Evolutionary conservation across 2,113 vertebrate species (phyloP).

Genomic region (Scatophagus argus): DNA sequence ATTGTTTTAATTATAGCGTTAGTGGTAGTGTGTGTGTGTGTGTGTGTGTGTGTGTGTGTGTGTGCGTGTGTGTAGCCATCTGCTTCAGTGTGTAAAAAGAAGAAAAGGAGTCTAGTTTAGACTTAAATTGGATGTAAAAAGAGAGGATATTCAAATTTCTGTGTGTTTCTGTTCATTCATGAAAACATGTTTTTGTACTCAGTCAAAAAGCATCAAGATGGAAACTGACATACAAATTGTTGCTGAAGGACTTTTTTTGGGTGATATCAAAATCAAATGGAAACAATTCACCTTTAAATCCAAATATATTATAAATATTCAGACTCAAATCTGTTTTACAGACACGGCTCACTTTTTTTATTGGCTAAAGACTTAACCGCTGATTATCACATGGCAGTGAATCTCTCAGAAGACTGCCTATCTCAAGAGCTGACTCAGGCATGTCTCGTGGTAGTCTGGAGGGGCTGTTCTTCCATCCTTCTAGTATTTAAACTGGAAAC

Average conservation of each 20-base stretch:
- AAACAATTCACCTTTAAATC: background rate
- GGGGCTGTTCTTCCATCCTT: background rate
- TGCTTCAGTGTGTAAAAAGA: background rate
- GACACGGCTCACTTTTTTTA: background rate
- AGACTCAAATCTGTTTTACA: background rate
- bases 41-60: conserved; percentile 13
- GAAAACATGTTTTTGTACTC: background rate
- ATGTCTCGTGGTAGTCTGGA: background rate
- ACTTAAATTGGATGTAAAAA: conserved; percentile 31
- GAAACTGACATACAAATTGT: background rate
- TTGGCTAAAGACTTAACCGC: background rate
- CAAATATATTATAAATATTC: background rate
- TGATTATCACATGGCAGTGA: conserved; percentile 13
- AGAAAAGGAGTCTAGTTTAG: background rate
- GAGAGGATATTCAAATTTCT: conserved; percentile 4
- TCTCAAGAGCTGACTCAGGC: background rate
- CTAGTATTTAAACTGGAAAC: background rate
- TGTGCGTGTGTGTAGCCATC: conserved; percentile 44
- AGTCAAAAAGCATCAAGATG: background rate
- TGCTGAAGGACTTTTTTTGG: too few relatives aligned
- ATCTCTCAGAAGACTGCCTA: background rate
- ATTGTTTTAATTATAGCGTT: conserved; percentile 58
- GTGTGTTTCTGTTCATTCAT: background rate
- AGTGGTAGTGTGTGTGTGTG: conserved; percentile 6
- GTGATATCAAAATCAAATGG: too few relatives aligned